Conservation (phyloP, 2,113 vertebrate genomes). For the Lophura nycthemera region DNA sequence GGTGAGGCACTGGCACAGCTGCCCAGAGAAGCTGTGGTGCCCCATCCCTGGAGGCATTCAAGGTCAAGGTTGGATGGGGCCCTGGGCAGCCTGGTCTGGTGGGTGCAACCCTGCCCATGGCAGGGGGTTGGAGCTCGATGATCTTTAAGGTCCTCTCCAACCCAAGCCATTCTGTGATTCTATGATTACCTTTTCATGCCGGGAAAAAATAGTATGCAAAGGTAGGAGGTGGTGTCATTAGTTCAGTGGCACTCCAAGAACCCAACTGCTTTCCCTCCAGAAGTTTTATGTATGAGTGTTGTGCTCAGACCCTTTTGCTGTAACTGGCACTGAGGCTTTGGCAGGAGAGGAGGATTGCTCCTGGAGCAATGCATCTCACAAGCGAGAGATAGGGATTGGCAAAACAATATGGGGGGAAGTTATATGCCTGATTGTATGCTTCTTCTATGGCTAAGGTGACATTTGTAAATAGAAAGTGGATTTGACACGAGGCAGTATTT, state of each 20-base stretch:
- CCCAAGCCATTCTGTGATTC: no score
- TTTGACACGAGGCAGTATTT: slow-evolving; percentile 6
- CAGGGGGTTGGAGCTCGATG: no score
- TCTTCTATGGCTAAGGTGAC: not conserved
- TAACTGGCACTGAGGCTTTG: not conserved
- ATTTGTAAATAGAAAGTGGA: not conserved
- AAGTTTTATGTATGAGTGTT: not conserved
- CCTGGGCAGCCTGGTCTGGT: no score
- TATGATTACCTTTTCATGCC: not conserved
- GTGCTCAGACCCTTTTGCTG: not conserved
- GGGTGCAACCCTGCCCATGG: no score
- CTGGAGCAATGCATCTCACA: not conserved
- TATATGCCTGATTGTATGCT: not conserved
- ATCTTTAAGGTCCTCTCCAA: no score
- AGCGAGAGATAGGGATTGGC: not conserved
- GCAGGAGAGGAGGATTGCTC: not conserved
- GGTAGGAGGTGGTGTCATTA: not conserved
- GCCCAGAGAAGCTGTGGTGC: no score
- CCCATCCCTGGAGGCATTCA: no score
- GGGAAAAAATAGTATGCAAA: not conserved
- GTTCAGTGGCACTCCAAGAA: not conserved
- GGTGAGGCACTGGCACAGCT: no score
- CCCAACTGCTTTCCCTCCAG: not conserved
- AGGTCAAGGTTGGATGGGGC: no score
- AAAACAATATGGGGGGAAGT: not conserved